Evolutionary conservation across 2,888 invertebrate genomes (phyloP), one percentile per base, ranked within the genome.

Genomic region (Melolontha melolontha): DNA sequence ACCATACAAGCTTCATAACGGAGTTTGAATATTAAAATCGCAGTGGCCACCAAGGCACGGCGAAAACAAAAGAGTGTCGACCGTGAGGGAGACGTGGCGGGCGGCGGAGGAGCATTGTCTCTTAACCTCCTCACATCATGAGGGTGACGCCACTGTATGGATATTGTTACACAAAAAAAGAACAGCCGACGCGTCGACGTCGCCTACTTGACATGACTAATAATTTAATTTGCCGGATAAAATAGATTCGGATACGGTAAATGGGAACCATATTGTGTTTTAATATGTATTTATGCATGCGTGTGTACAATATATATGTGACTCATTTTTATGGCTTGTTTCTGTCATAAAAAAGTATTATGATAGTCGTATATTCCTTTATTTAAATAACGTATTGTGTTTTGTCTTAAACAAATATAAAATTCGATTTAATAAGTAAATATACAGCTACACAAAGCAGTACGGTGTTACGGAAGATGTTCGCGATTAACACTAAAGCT

Each of bases 21-120:
- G 16, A 39, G 55, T 55, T 16, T 55, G 55, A 55, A 55, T 55
- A 55, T 55, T 55, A 55, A 54, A 55, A 55, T 55, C 55, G 55
- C 34, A 14, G 39, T 34, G 16, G 22, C 16, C 50, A 55, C 12
- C 34, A 34, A 34, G 34, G 34, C 34, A 34, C 34, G 34, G 6
- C 34, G 57, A 57, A 66, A 66, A 66, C 66, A 66, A 55, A 66
- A 57, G 55, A 42, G 57, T 57, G 57, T 55, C 22, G 49, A 41
- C 66, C 44, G 44, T 57, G 57, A 57, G 22, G 10, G 8, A 34
- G 34, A 34, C 6, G 34, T 8, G 34, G 34, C 8, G 34, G 34
- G 8, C 34, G 34, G 6, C 8, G 10, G 8, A 22, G 59, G n/a
- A 12, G 27, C 59, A 44, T 59, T 59, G 44, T 59, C 44, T 27